Evolutionary conservation across 2,888 invertebrate genomes (phyloP), one percentile per base, ranked within the genome.

Genomic region (Athalia rosae): DNA sequence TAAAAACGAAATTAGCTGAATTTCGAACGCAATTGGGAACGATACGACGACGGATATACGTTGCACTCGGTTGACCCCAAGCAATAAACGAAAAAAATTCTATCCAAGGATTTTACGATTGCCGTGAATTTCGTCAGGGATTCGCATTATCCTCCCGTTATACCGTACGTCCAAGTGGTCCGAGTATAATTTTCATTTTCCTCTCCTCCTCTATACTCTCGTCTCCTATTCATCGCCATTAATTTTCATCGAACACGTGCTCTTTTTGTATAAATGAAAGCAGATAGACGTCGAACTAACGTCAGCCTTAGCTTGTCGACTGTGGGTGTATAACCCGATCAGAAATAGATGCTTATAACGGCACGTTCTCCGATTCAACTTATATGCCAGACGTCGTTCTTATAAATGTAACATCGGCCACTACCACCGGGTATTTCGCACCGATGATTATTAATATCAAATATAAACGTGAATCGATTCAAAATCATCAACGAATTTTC

Each of bases 201-300:
- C n/a, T n/a, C n/a, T n/a, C n/a, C n/a, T n/a, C n/a, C n/a, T n/a
- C n/a, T n/a, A n/a, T n/a, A n/a, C n/a, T n/a, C n/a, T 28, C 28
- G 28, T 28, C 28, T 28, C 28, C 1, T 28, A 28, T 28, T 28
- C 28, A 2, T 28, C 28, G 61, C 61, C 28, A 13, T 53, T 7
- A 62, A 13, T 5, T 69, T 41, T 63, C 28, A 28, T 63, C 4
- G 8, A 43, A 63, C 62, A 63, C 62, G 62, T 63, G 62, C 62
- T 8, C 59, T 3, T n/a, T 63, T 63, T 41, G 43, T 8, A 5
- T 11, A 67, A 67, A 67, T 53, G 43, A 67, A 67, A 53, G n/a
- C 6, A 43, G 41, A 69, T 69, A 71, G 13, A 71, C 71, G 71
- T 71, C 71, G 45, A 71, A 71, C 56, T 7, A 58, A 43, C 56